Percentiles rank a stretch among this genome's conserved stretches.
phyloP scores from a whole-genome alignment of 30 jellyfish, hydroid and myxozoan species.

The Pseudorhiza aurosa region DNA sequence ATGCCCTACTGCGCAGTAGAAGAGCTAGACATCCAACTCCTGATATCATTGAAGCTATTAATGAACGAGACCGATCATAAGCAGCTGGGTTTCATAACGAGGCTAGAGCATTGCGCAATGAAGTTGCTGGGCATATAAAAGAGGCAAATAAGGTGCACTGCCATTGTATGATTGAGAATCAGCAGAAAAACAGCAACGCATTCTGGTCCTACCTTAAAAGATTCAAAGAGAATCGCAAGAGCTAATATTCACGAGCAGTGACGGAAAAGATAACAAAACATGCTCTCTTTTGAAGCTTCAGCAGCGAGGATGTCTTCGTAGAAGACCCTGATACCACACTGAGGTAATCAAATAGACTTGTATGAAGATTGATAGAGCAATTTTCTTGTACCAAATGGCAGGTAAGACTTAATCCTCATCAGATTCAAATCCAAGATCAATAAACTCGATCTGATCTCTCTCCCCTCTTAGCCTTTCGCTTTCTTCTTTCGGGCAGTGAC shows the following conservation, averaged over 20 bases:
- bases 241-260: slow-evolving; percentile 3
- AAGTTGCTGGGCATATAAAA: slow-evolving; percentile 19
- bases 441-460: too few relatives aligned
- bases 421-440: too few relatives aligned
- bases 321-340: too few relatives aligned
- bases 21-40: slow-evolving; percentile 48
- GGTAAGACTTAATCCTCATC: too few relatives aligned
- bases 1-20: slow-evolving; percentile 23
- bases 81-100: slow-evolving; percentile 18
- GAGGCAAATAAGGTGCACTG: slow-evolving; percentile 16
- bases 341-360: too few relatives aligned
- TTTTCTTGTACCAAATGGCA: too few relatives aligned
- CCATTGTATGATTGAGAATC: slow-evolving; percentile 15
- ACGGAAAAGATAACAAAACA: too few relatives aligned
- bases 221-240: slow-evolving; percentile 11
- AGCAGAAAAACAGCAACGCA: slow-evolving; percentile 34
- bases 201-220: slow-evolving; percentile 9
- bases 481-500: too few relatives aligned
- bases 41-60: slow-evolving; percentile 22
- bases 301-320: too few relatives aligned
- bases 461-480: too few relatives aligned
- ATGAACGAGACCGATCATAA: slow-evolving; percentile 23
- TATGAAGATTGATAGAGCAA: too few relatives aligned
- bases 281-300: too few relatives aligned
- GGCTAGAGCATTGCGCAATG: slow-evolving; percentile 32